Base-by-base conservation (phyloP, 2,888 invertebrate species). In the Pterostichus madidus region DNA sequence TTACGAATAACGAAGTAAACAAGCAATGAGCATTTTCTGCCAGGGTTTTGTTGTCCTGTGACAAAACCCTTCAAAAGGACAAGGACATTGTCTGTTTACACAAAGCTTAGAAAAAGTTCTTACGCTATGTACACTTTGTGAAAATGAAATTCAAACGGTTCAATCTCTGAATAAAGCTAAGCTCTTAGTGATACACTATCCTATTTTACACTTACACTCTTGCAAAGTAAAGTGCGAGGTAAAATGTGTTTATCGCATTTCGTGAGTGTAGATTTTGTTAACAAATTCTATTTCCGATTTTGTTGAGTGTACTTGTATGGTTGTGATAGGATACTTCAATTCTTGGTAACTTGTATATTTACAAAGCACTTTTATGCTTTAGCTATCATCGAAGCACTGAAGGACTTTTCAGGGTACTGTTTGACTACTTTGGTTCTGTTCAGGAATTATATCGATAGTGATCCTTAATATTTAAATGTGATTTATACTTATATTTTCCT, bases 1-100 rank as follows among this genome's bases (percentile, higher is more conserved):
- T 71, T 71, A 71, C 46, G 46, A n/a, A 71, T 71, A 71, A 71
- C 64, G 64, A 64, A 64, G 64, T 35, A 64, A 64, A 35, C 68
- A 64, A 71, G 68, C 44, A 17, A 39, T 24, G 44, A 71, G 17
- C 44, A 44, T 71, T 44, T 44, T 71, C 64, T 32, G 64, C 64
- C 64, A 24, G 24, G 24, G 17, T 64, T 71, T 71, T n/a, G 17
- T 71, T 44, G 68, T 44, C 68, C 68, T 71, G 39, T 10, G n/a
- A 35, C 13, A 32, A 7, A 13, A 39, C 24, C 44, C 68, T 71
- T 44, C 5, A 17, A 71, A 15, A 15, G 44, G 44, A 71, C 44
- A 44, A 71, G 68, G 44, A 10, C 68, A 71, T 44, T 71, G 64
- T 35, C 35, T 64, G 46, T 71, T 68, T 71, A 10, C 68, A 44